A percentile compares a stretch with the other conserved stretches of the same genome.
These are phyloP conservation scores for Oncorhynchus tshawytscha DNA, from an alignment of 2,113 vertebrate genomes.

Conservation along the genomic window DNA sequence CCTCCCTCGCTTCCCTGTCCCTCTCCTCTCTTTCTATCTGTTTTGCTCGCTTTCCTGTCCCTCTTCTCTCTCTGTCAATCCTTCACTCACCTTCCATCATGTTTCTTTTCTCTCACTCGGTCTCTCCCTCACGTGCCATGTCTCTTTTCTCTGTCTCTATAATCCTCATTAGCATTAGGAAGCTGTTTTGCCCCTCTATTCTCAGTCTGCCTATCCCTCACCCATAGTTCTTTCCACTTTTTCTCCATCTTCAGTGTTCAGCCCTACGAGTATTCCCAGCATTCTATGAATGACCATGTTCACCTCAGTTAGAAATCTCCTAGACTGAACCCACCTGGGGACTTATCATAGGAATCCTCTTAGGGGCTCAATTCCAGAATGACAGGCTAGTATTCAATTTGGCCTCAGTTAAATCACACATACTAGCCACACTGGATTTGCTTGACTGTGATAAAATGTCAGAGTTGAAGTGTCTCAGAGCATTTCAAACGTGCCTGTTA, in stretches of 20 bases:
- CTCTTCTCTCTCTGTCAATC: background rate
- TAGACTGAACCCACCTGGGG: background rate
- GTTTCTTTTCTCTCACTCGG: background rate
- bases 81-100: background rate
- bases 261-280: background rate
- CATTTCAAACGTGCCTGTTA: slow-evolving; percentile 10
- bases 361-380: slow-evolving; percentile 43
- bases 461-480: background rate
- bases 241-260: background rate
- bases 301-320: background rate
- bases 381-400: slow-evolving; percentile 16
- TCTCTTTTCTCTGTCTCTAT: background rate
- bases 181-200: background rate
- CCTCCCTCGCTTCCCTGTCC: slow-evolving; percentile 31
- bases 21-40: slow-evolving; percentile 31
- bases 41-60: background rate
- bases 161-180: background rate
- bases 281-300: background rate
- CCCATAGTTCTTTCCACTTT: background rate
- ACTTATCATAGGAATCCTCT: slow-evolving; percentile 32
- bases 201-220: background rate
- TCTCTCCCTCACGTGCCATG: background rate
- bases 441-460: slow-evolving; percentile 13
- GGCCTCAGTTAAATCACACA: background rate
- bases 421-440: slow-evolving; percentile 1